Conservation (phyloP, 2,113 vertebrate genomes). For the Miniopterus natalensis region DNA sequence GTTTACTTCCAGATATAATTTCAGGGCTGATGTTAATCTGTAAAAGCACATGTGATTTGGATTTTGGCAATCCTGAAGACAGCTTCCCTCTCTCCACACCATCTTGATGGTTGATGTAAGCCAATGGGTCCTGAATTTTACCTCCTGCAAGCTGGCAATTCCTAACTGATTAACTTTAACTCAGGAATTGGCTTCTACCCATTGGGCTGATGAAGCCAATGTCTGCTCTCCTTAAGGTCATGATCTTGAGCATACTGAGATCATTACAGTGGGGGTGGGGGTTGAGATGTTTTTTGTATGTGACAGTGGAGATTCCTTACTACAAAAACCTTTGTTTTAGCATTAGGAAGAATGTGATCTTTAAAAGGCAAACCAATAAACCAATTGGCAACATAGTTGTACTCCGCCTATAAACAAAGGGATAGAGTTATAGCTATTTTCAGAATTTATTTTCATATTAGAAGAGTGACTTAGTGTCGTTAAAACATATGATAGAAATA, state of each 20-base stretch:
- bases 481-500: background rate
- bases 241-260: conserved; percentile 50
- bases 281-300: background rate
- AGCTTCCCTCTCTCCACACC: conserved; percentile 5
- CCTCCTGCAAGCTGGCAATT: conserved; percentile 73
- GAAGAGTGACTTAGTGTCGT: background rate
- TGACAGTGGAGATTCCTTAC: background rate
- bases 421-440: conserved; percentile 13
- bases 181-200: conserved; percentile 66
- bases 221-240: conserved; percentile 63
- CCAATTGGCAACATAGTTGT: background rate
- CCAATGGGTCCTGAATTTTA: conserved; percentile 56
- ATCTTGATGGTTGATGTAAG: conserved; percentile 69
- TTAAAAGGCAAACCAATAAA: conserved; percentile 26
- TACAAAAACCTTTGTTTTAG: conserved; percentile 17
- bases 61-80: conserved; percentile 68
- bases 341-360: background rate
- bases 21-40: conserved; percentile 72
- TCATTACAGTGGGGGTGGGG: background rate
- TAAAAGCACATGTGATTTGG: conserved; percentile 72
- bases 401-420: background rate
- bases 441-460: conserved; percentile 41
- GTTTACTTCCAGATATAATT: conserved; percentile 75
- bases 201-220: conserved; percentile 55
- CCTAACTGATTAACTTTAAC: conserved; percentile 68